phyloP scores from a whole-genome alignment of 2,797 vertebrate species.

The Eulemur coronatus region DNA sequence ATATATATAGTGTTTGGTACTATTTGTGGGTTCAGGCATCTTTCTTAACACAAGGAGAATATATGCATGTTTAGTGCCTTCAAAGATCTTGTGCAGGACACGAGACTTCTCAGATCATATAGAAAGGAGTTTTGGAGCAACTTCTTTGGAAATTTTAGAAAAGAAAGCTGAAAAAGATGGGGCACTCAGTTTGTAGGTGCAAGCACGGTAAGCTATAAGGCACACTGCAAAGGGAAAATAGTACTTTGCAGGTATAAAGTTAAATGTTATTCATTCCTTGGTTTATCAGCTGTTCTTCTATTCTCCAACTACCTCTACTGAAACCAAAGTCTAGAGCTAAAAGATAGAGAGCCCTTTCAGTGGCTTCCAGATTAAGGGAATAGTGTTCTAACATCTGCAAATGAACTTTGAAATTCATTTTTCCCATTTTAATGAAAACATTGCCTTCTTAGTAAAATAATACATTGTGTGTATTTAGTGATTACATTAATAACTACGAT shows the following conservation, averaged over 20 bases:
- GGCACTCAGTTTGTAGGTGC: neutral
- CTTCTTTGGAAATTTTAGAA: neutral
- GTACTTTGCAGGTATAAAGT: neutral
- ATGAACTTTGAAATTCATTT: neutral
- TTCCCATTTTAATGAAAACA: neutral
- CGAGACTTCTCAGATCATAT: neutral
- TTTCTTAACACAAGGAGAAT: neutral
- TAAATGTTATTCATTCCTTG: neutral
- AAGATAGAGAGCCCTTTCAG: neutral
- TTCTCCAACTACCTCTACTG: neutral
- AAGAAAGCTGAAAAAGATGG: neutral
- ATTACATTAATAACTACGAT: neutral
- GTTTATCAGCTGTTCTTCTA: neutral
- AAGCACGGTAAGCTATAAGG: neutral
- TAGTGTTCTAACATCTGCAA: neutral
- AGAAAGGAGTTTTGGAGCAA: neutral
- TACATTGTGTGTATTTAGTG: neutral
- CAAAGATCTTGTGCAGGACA: neutral
- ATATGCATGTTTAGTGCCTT: neutral
- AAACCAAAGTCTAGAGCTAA: neutral
- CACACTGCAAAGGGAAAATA: neutral
- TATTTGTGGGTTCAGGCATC: neutral
- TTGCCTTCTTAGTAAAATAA: neutral
- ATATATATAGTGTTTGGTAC: no score
- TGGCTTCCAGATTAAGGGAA: neutral